Evolutionary conservation across 2,888 invertebrate genomes (phyloP), one percentile per base, ranked within the genome.

Genomic region (Barypeithes pellucidus): DNA sequence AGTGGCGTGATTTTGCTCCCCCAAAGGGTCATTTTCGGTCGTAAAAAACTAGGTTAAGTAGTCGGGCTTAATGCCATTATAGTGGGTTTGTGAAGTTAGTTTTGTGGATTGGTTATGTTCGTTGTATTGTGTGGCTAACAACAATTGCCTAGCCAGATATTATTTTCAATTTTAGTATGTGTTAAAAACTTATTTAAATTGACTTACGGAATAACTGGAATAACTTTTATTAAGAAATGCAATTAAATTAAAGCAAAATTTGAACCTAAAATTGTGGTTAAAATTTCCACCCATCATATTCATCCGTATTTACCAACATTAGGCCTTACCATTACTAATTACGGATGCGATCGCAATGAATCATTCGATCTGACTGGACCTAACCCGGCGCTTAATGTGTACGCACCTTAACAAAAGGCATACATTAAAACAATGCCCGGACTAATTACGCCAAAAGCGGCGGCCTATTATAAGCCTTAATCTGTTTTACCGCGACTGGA

Each of bases 391-490:
- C 50, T 61, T 69, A 65, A 65, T 67, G 69, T 69, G 18, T 41
- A 69, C 69, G 68, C 52, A 57, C 69, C 73, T 57, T 69, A 73
- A 73, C 73, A 73, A 73, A 73, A 73, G 73, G 69, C 73, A 73
- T 62, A 68, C 69, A 78, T 75, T 77, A 73, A 78, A 78, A 77
- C 77, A 78, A 78, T 77, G 73, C 76, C 76, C 67, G 77, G 77
- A 76, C 76, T 77, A 77, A 79, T 79, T 78, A 77, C 63, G 47
- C 66, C 71, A 52, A 77, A 78, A 77, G 73, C 72, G 78, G 72
- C 9, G 39, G 76, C 77, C 79, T 76, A 81, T 80, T 80, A 81
- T 79, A 79, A 75, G 78, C 79, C 80, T 78, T 77, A 79, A 80
- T 78, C 79, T 77, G 76, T 79, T 79, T 77, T 78, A 77, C 63